Evolutionary conservation across 2,888 invertebrate genomes (phyloP).

Genomic region (Acronicta leporina): DNA sequence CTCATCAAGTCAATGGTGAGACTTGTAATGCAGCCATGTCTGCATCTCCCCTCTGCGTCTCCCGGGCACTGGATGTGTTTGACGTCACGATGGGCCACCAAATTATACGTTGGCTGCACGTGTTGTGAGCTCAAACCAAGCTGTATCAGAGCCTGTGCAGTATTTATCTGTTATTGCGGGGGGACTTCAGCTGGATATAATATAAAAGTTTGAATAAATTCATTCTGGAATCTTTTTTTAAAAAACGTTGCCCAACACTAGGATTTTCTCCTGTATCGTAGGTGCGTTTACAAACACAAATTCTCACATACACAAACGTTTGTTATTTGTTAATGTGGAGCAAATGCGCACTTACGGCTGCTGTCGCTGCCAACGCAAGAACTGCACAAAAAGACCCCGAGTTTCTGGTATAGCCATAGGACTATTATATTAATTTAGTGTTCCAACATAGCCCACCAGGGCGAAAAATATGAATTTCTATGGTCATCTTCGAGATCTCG

Average conservation of each 20-base stretch:
- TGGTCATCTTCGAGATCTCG: too few species aligned
- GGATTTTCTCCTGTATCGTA: too few species aligned
- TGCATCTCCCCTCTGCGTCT: conserved; percentile 88
- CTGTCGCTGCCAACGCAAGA: conserved; percentile 92
- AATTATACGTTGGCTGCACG: conserved; percentile 73
- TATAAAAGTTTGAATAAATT: too few species aligned
- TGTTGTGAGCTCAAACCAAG: conserved; percentile 89
- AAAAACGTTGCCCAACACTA: too few species aligned
- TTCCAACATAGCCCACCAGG: too few species aligned
- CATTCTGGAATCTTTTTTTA: too few species aligned
- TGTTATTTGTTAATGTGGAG: conserved; percentile 90
- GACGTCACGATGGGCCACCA: conserved; percentile 63
- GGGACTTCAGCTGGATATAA: conserved; percentile 86
- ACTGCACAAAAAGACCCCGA: conserved; percentile 66
- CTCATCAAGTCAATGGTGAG: too few species aligned
- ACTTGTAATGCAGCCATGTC: conserved; percentile 88
- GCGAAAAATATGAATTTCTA: too few species aligned
- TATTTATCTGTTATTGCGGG: conserved; percentile 87
- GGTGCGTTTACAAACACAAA: too few species aligned
- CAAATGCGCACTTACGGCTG: conserved; percentile 91
- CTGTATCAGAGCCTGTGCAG: conserved; percentile 88
- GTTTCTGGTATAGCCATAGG: too few species aligned
- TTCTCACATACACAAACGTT: too few species aligned
- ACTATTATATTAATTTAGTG: too few species aligned
- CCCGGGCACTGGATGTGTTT: conserved; percentile 91